Evolutionary conservation across 2,888 invertebrate genomes (phyloP).

Genomic region (Philhelius pedissequus): DNA sequence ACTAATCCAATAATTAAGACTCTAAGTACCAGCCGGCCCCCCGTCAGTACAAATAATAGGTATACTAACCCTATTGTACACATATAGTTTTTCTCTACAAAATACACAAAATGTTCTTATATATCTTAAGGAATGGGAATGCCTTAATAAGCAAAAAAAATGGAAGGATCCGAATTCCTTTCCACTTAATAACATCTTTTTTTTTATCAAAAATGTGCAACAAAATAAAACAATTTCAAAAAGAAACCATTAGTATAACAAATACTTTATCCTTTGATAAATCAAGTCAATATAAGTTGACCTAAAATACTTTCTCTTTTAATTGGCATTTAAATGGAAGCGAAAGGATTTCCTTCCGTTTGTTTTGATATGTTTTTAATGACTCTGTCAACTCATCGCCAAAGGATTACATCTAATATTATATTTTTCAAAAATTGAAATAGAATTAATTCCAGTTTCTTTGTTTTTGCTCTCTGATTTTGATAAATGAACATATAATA

Average conservation of each 20-base stretch:
- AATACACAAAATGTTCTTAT: too few relatives aligned
- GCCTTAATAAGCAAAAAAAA: too few relatives aligned
- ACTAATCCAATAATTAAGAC: too few relatives aligned
- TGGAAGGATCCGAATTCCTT: background rate
- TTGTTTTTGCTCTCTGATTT: background rate
- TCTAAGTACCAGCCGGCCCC: too few relatives aligned
- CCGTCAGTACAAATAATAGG: too few relatives aligned
- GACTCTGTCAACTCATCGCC: constrained; percentile 17
- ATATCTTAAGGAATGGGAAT: too few relatives aligned
- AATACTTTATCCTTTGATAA: background rate
- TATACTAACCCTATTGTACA: too few relatives aligned
- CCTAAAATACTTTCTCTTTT: background rate
- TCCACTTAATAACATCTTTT: background rate
- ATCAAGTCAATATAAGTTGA: background rate
- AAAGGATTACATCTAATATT: background rate
- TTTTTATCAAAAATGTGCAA: background rate
- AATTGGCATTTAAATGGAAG: background rate
- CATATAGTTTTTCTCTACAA: too few relatives aligned
- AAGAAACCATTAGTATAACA: background rate
- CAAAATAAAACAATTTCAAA: background rate
- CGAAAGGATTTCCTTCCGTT: background rate
- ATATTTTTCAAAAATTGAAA: background rate
- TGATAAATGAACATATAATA: constrained; percentile 52
- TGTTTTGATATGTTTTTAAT: constrained; percentile 18
- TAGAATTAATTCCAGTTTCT: constrained; percentile 1